phyloP scores from a whole-genome alignment of 2,888 invertebrate genomes.

The Eupithecia inturbata region DNA sequence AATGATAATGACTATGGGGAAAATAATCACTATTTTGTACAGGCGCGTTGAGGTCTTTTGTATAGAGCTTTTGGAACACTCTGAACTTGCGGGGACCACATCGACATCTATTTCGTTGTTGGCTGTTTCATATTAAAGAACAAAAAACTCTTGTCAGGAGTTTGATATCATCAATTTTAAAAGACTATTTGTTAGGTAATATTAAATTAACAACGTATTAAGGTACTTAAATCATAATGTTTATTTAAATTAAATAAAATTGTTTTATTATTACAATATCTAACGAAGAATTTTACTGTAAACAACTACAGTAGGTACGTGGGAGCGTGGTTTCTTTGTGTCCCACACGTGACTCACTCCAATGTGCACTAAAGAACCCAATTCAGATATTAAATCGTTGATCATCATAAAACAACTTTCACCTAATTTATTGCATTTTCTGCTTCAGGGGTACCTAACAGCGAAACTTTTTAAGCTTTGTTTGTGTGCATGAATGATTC shows the following conservation, averaged over 20 bases:
- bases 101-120: not conserved
- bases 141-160: too few relatives aligned
- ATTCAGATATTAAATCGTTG: not conserved
- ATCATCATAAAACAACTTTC: slow-evolving; percentile 24
- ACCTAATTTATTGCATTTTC: slow-evolving; percentile 26
- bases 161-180: too few relatives aligned
- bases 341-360: slow-evolving; percentile 25
- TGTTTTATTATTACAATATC: not conserved
- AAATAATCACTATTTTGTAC: slow-evolving; percentile 35
- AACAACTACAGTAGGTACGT: not conserved
- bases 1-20: slow-evolving; percentile 38
- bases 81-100: not conserved
- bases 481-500: slow-evolving; percentile 6
- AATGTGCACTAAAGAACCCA: slow-evolving; percentile 28
- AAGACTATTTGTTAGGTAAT: too few relatives aligned
- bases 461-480: not conserved
- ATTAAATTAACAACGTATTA: too few relatives aligned
- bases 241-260: too few relatives aligned
- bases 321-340: slow-evolving; percentile 23
- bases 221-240: too few relatives aligned
- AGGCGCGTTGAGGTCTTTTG: slow-evolving; percentile 42
- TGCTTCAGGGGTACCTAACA: slow-evolving; percentile 7
- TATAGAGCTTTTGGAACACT: slow-evolving; percentile 15
- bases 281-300: too few relatives aligned
- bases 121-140: too few relatives aligned